Base-by-base conservation (phyloP, 2,888 invertebrate genomes). In the Xestia ashworthii region DNA sequence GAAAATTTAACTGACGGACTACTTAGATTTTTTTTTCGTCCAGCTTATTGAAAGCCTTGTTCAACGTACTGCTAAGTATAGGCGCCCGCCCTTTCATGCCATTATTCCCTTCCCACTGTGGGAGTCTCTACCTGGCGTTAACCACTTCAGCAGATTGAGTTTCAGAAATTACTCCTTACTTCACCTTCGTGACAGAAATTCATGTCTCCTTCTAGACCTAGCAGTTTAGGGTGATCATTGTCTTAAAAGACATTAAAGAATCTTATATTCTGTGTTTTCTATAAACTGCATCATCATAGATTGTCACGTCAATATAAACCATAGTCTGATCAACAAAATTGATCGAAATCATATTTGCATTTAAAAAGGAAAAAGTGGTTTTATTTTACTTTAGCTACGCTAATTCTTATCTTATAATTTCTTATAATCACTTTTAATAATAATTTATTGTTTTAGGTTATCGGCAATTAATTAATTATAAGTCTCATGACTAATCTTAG, bases 381-480 rank as follows among this genome's bases (percentile, higher is more conserved):
- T 55, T 14, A 50, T 9, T 32, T 32, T 19, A 22, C 19, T 6
- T 60, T 60, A 38, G 9, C 16, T 48, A 60, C n/a, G 8, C 22
- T 3, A 1, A 32, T 53, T 16, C 38, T 22, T 48, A 22, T 76
- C 44, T 22, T 44, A 14, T 41, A 48, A 74, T 74, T 25, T 38
- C 9, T 75, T 58, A 22, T 5, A 74, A 75, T 60, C n/a, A 22
- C 9, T 75, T 58, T 22, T 5, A 74, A 75, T 60, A 38, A 22
- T 75, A 74, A 48, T 60, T 74, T 48, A 48, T 41, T 74, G 19
- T 38, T 74, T 19, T 25, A 46, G 38, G 55, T 74, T 25, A 25
- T 75, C 46, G 75, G 38, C 38, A 22, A 41, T 74, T 25, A n/a
- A 32, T 55, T 16, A 73, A 50, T 53, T 72, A 22, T 32, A 55